Evolutionary conservation across 2,113 vertebrate genomes (phyloP).

Genomic region (Rhinolophus ferrumequinum): DNA sequence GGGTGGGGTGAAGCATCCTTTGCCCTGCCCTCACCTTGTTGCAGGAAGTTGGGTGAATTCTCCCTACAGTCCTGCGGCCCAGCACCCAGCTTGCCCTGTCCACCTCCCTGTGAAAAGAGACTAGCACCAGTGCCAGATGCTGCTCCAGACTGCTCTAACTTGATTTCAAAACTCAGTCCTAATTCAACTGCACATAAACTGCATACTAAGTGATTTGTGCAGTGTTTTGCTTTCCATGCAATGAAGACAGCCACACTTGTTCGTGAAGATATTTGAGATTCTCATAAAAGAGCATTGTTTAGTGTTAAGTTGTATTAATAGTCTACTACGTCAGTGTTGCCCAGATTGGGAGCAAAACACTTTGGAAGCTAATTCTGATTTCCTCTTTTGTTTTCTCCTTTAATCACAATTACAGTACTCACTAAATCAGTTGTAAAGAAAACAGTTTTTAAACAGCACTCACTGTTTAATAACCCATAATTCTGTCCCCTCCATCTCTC

Average conservation of each 20-base stretch:
- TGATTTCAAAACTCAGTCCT: neutral
- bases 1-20: neutral
- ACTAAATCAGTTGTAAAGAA: slow-evolving; percentile 53
- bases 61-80: neutral
- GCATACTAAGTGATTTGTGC: neutral
- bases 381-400: slow-evolving; percentile 45
- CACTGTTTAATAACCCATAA: neutral
- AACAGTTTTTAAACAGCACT: slow-evolving; percentile 37
- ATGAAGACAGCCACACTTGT: neutral
- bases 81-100: neutral
- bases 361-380: slow-evolving; percentile 51
- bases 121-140: neutral
- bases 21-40: neutral
- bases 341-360: slow-evolving; percentile 42
- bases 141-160: neutral
- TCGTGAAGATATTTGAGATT: slow-evolving; percentile 19
- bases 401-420: slow-evolving; percentile 47
- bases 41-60: neutral
- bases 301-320: slow-evolving; percentile 26
- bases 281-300: neutral
- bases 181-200: neutral
- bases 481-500: neutral
- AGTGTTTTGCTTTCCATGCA: neutral
- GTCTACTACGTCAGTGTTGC: neutral
- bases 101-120: neutral